Base-by-base conservation (phyloP, 2,113 vertebrate species). In the Bos indicus region DNA sequence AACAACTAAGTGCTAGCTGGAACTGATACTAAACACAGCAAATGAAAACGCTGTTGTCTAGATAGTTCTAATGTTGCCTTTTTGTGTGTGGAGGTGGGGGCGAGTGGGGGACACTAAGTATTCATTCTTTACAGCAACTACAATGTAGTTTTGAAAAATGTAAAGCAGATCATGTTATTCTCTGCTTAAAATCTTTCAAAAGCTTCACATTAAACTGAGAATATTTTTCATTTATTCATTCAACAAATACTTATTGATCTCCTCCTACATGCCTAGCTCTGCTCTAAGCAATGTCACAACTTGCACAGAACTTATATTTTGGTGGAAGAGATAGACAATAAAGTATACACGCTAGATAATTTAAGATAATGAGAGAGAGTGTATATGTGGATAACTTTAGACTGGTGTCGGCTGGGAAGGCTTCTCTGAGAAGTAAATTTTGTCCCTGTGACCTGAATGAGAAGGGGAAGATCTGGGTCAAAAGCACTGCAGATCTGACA, bases 171-270 rank as follows among this genome's bases (percentile, higher is more conserved):
- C 46, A 54, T n/a, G 16, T 71, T n/a, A 91, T 16, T 91, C 88
- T 83, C 36, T 83, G 46, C 60, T 91, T 88, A 91, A 91, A 91
- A n/a, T 6, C 43, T 83, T 96, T 88, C 82, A 88, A 87, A 88
- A 77, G n/a, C n/a, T 30, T 91, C 56, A 64, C 88, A 36, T 56
- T 83, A 84, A 78, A 77, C 28, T 95, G 52, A 84, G 56, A 11
- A 12, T n/a, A 62, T 33, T 46, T 62, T 54, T 48, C 30, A 40
- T 25, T 62, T 48, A 56, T 82, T 94, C 74, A 62, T 88, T 91
- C 54, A 74, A 77, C 77, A 91, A 91, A 83, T 71, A 92, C 40
- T 60, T 40, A 62, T 5, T 62, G 54, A 77, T 62, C 83, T 60
- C 52, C n/a, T 60, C 21, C 74, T 88, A 62, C n/a, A 83, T 5